Percentiles rank a stretch among this genome's conserved stretches.
Conservation (phyloP, 2,113 vertebrate genomes). For the Thunnus thynnus region DNA sequence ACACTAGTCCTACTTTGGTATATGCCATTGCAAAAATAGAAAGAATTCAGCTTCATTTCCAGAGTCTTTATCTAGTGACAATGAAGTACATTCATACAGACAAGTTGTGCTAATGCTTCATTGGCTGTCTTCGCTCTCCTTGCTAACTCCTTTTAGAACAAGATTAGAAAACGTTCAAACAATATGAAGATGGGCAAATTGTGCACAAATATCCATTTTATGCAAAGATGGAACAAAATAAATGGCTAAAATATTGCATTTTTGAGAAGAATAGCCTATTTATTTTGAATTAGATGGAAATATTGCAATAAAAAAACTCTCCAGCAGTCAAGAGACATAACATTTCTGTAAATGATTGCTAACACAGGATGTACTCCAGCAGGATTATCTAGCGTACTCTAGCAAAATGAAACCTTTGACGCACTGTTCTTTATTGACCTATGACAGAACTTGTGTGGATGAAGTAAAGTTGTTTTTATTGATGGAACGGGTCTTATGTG, state of each 20-base stretch:
- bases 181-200: conserved; percentile 2
- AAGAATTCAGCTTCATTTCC: conserved; percentile 29
- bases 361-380: conserved; percentile 19
- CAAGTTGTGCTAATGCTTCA: conserved; percentile 24
- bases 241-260: conserved; percentile 19
- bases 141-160: conserved; percentile 4
- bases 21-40: conserved; percentile 5
- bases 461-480: conserved; percentile 66
- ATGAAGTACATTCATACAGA: conserved; percentile 35
- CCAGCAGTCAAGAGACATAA: background rate
- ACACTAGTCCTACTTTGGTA: background rate
- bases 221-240: conserved; percentile 20
- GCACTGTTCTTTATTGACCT: conserved; percentile 36
- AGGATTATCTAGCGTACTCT: conserved; percentile 40
- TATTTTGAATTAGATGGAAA: conserved; percentile 8
- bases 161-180: conserved; percentile 22
- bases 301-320: conserved; percentile 7
- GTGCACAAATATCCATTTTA: conserved; percentile 20
- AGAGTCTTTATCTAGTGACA: conserved; percentile 3
- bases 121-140: background rate
- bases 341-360: conserved; percentile 42
- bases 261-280: conserved; percentile 7
- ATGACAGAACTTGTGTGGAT: conserved; percentile 46
- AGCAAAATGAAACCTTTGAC: conserved; percentile 58
- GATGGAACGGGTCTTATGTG: conserved; percentile 52